Conservation (phyloP, 2,888 invertebrate genomes). For the Cheilosia urbana region DNA sequence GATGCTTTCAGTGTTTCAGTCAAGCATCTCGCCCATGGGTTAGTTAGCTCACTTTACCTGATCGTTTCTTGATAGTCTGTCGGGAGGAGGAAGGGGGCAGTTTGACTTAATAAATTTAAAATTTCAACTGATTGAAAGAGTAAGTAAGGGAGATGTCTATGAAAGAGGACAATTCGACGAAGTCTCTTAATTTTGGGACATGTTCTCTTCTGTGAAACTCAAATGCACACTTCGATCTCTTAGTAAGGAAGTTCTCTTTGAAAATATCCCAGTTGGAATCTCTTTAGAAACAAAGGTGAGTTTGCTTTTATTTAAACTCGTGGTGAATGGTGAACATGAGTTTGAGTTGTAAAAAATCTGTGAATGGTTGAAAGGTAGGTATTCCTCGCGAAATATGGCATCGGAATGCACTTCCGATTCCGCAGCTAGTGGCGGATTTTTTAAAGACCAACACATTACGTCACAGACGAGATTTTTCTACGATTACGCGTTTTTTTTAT, state of each 20-base stretch:
- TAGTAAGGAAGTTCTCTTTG: background rate
- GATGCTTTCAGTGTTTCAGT: too few species aligned
- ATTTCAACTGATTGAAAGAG: too few species aligned
- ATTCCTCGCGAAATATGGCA: background rate
- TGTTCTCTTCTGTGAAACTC: background rate
- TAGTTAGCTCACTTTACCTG: conserved; percentile 6
- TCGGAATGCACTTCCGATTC: conserved; percentile 46
- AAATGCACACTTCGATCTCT: background rate
- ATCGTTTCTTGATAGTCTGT: background rate
- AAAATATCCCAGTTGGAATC: background rate
- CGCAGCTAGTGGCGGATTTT: conserved; percentile 21
- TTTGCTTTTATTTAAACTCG: background rate
- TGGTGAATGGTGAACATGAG: background rate
- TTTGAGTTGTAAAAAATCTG: background rate
- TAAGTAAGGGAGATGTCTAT: too few species aligned
- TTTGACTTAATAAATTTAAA: too few species aligned
- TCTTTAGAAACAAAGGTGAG: background rate
- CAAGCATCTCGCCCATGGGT: background rate
- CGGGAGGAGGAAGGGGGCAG: background rate
- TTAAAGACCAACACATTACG: background rate
- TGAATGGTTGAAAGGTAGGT: background rate
- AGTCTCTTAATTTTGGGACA: conserved; percentile 65
- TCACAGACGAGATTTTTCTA: conserved; percentile 5
- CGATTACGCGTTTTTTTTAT: too few species aligned
- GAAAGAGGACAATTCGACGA: background rate